phyloP scores from a whole-genome alignment of 2,113 vertebrate genomes.

The Nothobranchius furzeri region DNA sequence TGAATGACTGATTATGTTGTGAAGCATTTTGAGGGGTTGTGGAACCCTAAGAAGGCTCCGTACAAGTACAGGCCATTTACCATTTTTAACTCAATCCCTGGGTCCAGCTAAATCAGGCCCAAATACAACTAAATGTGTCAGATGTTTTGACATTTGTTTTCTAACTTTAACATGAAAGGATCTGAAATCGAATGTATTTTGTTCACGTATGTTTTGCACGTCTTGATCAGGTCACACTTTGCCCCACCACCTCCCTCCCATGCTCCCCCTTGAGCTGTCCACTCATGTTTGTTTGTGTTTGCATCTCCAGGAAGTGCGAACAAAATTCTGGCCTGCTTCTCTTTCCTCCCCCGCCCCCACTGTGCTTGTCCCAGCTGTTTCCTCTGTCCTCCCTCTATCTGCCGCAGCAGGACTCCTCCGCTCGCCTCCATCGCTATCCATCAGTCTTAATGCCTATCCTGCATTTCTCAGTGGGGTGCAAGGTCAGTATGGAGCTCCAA shows the following conservation, averaged over 20 bases:
- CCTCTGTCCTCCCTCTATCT: conserved; percentile 62
- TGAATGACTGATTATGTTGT: too few species aligned
- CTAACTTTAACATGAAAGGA: too few species aligned
- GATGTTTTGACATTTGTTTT: too few species aligned
- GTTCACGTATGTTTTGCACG: background rate
- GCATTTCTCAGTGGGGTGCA: conserved; percentile 50
- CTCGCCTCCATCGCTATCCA: conserved; percentile 47
- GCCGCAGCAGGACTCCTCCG: conserved; percentile 52
- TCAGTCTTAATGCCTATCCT: conserved; percentile 57
- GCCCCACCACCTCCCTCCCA: conserved; percentile 10
- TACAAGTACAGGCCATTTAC: too few species aligned
- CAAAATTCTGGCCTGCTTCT: conserved; percentile 60
- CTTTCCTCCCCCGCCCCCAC: conserved; percentile 49
- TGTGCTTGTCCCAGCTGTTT: conserved; percentile 70
- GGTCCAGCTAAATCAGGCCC: too few species aligned
- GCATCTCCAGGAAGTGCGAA: conserved; percentile 69
- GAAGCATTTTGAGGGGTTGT: too few species aligned
- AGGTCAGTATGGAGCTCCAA: conserved; percentile 44
- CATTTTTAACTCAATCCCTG: too few species aligned
- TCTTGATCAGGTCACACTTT: conserved; percentile 1
- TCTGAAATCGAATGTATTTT: too few species aligned
- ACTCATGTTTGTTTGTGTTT: conserved; percentile 70
- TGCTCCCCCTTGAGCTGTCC: conserved; percentile 33
- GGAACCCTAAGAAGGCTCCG: too few species aligned
- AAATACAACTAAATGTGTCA: too few species aligned